phyloP scores from a whole-genome alignment of 2,113 vertebrate genomes.

The Hiodon tergisus region DNA sequence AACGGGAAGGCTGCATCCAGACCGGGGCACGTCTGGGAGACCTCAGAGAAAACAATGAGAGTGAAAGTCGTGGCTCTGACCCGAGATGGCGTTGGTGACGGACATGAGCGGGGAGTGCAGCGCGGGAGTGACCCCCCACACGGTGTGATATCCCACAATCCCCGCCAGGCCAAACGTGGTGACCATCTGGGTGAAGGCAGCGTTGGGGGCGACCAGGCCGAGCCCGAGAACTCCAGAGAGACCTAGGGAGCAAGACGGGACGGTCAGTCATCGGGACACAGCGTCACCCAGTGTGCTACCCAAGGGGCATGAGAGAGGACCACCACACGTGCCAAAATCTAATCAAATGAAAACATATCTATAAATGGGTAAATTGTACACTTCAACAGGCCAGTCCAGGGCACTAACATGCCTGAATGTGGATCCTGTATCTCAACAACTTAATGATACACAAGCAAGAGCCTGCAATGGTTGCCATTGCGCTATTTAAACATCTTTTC shows the following conservation, averaged over 20 bases:
- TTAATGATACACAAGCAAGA: too few species aligned
- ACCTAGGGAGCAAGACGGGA: slow-evolving; percentile 36
- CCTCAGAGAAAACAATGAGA: too few species aligned
- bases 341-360: too few species aligned
- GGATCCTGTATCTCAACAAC: too few species aligned
- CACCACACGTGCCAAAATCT: background rate
- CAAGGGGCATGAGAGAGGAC: background rate
- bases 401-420: too few species aligned
- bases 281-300: background rate
- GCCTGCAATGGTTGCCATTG: too few species aligned
- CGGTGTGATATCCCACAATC: slow-evolving; percentile 97
- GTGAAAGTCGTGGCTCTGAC: slow-evolving; percentile 49
- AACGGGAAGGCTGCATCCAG: background rate
- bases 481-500: too few species aligned
- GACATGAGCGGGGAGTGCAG: slow-evolving; percentile 98
- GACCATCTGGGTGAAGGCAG: slow-evolving; percentile 91
- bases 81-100: slow-evolving; percentile 97
- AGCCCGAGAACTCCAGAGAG: slow-evolving; percentile 61
- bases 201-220: slow-evolving; percentile 75
- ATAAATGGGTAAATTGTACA: too few species aligned
- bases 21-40: background rate
- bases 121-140: slow-evolving; percentile 93
- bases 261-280: background rate
- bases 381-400: too few species aligned
- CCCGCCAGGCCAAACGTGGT: slow-evolving; percentile 91